Percentiles rank a stretch among this genome's conserved stretches.
Evolutionary conservation across 2,113 vertebrate species (phyloP).

Genomic region (Strix uralensis): DNA sequence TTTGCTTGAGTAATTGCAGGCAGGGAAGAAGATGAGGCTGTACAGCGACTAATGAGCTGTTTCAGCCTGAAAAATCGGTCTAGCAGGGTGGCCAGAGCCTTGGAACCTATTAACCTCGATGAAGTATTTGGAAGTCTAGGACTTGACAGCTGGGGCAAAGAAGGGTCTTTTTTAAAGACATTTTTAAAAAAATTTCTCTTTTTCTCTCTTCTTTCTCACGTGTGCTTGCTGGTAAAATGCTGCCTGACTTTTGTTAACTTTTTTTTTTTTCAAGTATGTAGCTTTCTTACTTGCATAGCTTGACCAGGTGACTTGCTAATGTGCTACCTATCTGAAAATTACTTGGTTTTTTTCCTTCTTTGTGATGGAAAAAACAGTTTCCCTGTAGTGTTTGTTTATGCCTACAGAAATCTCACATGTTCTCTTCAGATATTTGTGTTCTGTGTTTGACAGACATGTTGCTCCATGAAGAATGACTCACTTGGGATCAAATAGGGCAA

Average conservation of each 20-base stretch:
- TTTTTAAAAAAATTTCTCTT: not conserved
- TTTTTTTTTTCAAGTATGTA: not conserved
- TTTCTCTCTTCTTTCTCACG: not conserved
- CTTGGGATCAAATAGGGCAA: not conserved
- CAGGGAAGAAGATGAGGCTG: not conserved
- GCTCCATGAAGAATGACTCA: not conserved
- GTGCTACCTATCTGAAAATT: not conserved
- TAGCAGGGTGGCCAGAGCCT: not conserved
- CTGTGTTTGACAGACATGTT: not conserved
- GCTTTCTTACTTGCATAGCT: not conserved
- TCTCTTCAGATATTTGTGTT: not conserved
- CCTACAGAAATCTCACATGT: not conserved
- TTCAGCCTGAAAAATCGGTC: not conserved
- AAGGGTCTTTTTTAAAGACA: not conserved
- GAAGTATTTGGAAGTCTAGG: not conserved
- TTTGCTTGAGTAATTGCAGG: not conserved
- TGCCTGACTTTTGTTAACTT: not conserved
- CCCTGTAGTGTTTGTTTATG: not conserved
- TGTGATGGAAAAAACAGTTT: not conserved
- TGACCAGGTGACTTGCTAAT: not conserved
- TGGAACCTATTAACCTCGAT: conserved; percentile 8
- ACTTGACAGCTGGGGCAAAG: not conserved
- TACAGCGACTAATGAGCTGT: not conserved
- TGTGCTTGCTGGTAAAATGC: not conserved
- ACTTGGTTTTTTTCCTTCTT: not conserved